These are phyloP conservation scores for Lepidocolaptes lacrymiger DNA, from an alignment of 2,797 vertebrate species.

Conservation along the genomic window DNA sequence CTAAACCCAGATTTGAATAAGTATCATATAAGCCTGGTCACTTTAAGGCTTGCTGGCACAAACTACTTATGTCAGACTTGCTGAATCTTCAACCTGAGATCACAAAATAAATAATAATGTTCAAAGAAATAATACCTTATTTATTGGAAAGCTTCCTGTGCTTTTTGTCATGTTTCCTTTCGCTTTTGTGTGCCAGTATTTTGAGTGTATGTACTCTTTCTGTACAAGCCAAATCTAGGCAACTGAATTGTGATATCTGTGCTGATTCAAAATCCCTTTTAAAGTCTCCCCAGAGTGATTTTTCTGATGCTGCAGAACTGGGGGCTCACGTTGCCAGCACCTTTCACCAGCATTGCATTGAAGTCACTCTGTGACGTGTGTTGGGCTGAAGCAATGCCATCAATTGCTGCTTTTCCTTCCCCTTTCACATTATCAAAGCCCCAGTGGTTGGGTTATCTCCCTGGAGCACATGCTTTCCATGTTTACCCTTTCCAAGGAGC, in stretches of 20 bases:
- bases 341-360: background rate
- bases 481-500: background rate
- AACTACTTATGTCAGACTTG: background rate
- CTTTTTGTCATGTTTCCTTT: background rate
- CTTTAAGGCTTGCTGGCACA: background rate
- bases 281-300: background rate
- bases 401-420: background rate
- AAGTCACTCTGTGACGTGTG: rapidly evolving
- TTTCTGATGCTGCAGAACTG: background rate
- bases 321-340: background rate
- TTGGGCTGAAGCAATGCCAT: background rate
- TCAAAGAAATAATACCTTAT: background rate
- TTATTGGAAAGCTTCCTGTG: background rate
- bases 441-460: background rate
- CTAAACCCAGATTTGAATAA: background rate
- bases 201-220: background rate
- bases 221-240: background rate
- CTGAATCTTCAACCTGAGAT: background rate
- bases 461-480: background rate
- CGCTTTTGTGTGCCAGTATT: background rate
- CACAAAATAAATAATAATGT: background rate
- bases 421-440: background rate
- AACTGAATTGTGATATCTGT: background rate
- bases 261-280: background rate
- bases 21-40: background rate